Evolutionary conservation across 2,797 vertebrate species (phyloP).

Genomic region (Glossophaga mutica): DNA sequence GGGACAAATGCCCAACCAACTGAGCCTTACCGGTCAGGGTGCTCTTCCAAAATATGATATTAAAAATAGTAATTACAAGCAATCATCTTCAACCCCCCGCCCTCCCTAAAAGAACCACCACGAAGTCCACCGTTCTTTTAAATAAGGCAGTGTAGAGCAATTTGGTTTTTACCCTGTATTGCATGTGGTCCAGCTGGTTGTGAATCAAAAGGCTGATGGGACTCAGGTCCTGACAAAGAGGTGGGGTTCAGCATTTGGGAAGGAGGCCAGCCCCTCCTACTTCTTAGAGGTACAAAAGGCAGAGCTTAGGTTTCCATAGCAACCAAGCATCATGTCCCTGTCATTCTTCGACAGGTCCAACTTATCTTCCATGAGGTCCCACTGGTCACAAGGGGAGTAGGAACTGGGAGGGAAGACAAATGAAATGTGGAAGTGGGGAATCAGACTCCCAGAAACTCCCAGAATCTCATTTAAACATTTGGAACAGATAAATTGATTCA

Average conservation of each 20-base stretch:
- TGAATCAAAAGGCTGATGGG: constrained; percentile 51
- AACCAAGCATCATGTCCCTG: background rate
- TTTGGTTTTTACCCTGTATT: constrained; percentile 69
- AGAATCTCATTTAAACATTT: constrained; percentile 60
- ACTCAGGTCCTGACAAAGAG: constrained; percentile 44
- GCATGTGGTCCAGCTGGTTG: constrained; percentile 69
- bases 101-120: background rate
- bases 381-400: constrained; percentile 40
- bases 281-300: constrained; percentile 7
- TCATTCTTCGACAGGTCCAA: constrained; percentile 26
- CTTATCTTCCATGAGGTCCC: constrained; percentile 60
- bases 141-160: constrained; percentile 43
- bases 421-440: constrained; percentile 20
- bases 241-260: background rate
- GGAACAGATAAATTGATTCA: constrained; percentile 68
- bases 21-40: no score
- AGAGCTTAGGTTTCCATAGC: constrained; percentile 38
- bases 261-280: constrained; percentile 12
- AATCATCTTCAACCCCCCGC: background rate
- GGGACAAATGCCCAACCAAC: no score
- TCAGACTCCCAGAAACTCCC: constrained; percentile 39
- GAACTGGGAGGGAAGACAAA: constrained; percentile 5
- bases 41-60: background rate
- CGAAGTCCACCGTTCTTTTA: constrained; percentile 61
- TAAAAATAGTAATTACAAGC: background rate